Percentiles rank a stretch among this genome's conserved stretches.
Evolutionary conservation across 2,113 vertebrate species (phyloP).

Genomic region (Cricetomys ansorgei): DNA sequence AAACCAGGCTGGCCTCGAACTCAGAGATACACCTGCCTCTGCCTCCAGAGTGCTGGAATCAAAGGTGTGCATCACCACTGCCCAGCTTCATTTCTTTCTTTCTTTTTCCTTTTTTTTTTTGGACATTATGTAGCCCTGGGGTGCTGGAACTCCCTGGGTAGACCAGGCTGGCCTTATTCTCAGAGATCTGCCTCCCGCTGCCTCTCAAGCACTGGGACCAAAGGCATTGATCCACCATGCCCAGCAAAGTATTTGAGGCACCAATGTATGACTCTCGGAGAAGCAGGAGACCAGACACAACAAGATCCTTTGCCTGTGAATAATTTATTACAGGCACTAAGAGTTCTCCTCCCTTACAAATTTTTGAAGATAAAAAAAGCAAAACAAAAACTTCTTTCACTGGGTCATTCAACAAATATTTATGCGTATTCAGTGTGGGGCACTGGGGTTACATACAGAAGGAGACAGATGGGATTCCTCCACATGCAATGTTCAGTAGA

Average conservation of each 20-base stretch:
- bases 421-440: not conserved
- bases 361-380: not conserved
- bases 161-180: not conserved
- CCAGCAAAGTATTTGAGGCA: not conserved
- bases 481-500: not conserved
- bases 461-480: not conserved
- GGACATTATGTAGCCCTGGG: not conserved
- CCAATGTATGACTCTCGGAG: not conserved
- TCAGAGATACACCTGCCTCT: too few relatives aligned
- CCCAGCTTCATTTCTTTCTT: not conserved
- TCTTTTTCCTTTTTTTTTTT: not conserved
- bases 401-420: not conserved
- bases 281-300: not conserved
- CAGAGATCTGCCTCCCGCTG: too few relatives aligned
- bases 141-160: not conserved
- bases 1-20: too few relatives aligned
- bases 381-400: not conserved
- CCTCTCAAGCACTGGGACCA: not conserved
- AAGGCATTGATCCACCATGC: not conserved
- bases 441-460: not conserved
- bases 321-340: not conserved
- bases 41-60: too few relatives aligned
- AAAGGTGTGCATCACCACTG: too few relatives aligned
- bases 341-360: not conserved
- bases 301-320: not conserved